A percentile compares a stretch with the other conserved stretches of the same genome.
phyloP scores from a whole-genome alignment of 92 coral and sea anemone species.

The Plumapathes pennacea region DNA sequence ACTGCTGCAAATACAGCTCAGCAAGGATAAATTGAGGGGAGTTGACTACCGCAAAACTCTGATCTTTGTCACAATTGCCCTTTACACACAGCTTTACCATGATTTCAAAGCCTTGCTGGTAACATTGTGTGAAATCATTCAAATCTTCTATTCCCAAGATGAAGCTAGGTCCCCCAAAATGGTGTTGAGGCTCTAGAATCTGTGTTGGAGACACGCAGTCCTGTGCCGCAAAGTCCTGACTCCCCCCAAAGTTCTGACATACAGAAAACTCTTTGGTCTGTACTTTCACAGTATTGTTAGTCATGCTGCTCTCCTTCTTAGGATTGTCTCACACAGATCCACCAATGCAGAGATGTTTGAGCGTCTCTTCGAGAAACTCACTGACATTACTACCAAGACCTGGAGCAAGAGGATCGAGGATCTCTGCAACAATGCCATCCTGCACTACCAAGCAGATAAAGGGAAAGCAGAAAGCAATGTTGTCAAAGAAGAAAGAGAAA shows the following conservation, averaged over 20 bases:
- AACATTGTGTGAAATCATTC: conserved; percentile 49
- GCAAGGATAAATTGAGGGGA: conserved; percentile 37
- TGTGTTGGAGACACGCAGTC: conserved; percentile 63
- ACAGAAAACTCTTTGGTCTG: conserved; percentile 53
- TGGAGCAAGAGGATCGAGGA: conserved; percentile 43
- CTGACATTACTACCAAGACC: conserved; percentile 43
- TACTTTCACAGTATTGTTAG: conserved; percentile 41
- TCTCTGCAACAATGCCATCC: conserved; percentile 44
- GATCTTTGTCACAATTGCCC: conserved; percentile 42
- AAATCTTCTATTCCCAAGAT: conserved; percentile 42
- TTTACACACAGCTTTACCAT: conserved; percentile 15
- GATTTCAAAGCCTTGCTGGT: conserved; percentile 24
- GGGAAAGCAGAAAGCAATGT: conserved; percentile 1
- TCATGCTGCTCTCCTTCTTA: conserved; percentile 17
- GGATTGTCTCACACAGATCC: conserved; percentile 32
- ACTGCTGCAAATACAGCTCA: conserved; percentile 11
- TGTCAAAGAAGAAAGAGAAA: conserved; percentile 29
- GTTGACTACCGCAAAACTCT: conserved; percentile 43
- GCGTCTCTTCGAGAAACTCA: conserved; percentile 37
- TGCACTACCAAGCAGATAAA: conserved; percentile 36
- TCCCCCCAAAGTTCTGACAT: conserved; percentile 38
- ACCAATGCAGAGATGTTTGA: conserved; percentile 45
- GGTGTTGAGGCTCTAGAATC: conserved; percentile 41
- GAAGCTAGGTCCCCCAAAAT: conserved; percentile 38
- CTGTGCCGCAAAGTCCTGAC: conserved; percentile 30